Conservation (phyloP, 1,140 invertebrate genomes). For the Brachionus asplanchnoidis region DNA sequence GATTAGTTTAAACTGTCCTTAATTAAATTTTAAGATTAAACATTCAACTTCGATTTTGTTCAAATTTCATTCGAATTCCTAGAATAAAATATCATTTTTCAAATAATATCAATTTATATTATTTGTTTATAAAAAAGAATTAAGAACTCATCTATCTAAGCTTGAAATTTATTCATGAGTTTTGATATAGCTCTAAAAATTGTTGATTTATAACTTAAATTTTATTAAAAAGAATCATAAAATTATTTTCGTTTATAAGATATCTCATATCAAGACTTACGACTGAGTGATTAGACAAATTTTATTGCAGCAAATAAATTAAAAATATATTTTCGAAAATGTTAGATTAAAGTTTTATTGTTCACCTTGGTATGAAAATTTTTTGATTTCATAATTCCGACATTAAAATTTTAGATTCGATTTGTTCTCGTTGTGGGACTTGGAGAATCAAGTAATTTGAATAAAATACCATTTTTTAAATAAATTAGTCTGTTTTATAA, state of each 20-base stretch:
- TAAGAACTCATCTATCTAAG: background rate
- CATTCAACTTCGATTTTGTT: background rate
- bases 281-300: background rate
- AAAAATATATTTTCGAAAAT: background rate
- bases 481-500: conserved; percentile 6
- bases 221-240: background rate
- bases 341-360: background rate
- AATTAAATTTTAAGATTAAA: background rate
- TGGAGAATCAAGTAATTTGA: background rate
- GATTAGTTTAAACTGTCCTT: background rate
- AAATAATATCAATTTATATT: background rate
- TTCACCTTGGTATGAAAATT: background rate
- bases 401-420: background rate
- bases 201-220: background rate
- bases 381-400: background rate
- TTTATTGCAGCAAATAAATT: background rate
- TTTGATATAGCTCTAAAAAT: background rate
- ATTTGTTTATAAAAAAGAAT: background rate
- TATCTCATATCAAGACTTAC: background rate
- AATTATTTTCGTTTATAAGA: background rate
- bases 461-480: background rate
- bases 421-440: background rate
- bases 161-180: background rate
- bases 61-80: background rate
- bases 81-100: background rate